Conservation (phyloP, 2,113 vertebrate species). For the Dolichallabes microphthalmus region DNA sequence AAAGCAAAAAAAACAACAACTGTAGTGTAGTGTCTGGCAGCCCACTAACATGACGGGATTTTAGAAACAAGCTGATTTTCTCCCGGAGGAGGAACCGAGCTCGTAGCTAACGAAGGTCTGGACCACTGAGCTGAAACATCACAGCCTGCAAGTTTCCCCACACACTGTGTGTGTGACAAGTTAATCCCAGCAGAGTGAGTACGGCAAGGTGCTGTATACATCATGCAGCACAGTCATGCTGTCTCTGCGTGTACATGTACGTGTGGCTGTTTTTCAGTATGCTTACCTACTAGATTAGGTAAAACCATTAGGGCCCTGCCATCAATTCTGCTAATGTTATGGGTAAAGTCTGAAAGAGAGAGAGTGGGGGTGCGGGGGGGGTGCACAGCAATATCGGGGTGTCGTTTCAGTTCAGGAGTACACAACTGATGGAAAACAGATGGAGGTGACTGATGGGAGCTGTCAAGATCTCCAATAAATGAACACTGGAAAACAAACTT, state of each 20-base stretch:
- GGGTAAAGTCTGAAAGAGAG: slow-evolving; percentile 16
- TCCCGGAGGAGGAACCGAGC: slow-evolving; percentile 18
- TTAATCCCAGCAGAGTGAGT: slow-evolving; percentile 47
- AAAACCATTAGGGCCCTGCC: slow-evolving; percentile 38
- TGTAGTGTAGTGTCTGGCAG: not conserved
- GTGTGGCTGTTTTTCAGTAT: slow-evolving; percentile 31
- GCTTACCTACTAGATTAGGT: slow-evolving; percentile 37
- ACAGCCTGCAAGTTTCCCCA: slow-evolving; percentile 32
- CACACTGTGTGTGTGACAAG: slow-evolving; percentile 48
- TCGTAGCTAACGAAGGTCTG: slow-evolving; percentile 38
- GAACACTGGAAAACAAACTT: not conserved
- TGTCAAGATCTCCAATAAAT: not conserved
- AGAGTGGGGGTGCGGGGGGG: not conserved
- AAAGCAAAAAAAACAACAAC: not conserved
- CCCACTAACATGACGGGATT: slow-evolving; percentile 25
- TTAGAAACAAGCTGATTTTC: slow-evolving; percentile 27
- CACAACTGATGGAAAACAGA: slow-evolving; percentile 32
- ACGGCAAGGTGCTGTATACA: slow-evolving; percentile 7
- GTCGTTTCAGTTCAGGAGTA: slow-evolving; percentile 6
- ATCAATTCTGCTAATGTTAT: slow-evolving; percentile 50
- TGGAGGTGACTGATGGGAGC: not conserved
- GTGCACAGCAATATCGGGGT: slow-evolving; percentile 25
- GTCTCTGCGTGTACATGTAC: slow-evolving; percentile 34
- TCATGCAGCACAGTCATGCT: slow-evolving; percentile 19
- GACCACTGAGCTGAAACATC: slow-evolving; percentile 44